A percentile compares a stretch with the other conserved stretches of the same genome.
These are phyloP conservation scores for Caenorhabditis tropicalis DNA, from an alignment of 1,140 invertebrate species.

Conservation along the genomic window DNA sequence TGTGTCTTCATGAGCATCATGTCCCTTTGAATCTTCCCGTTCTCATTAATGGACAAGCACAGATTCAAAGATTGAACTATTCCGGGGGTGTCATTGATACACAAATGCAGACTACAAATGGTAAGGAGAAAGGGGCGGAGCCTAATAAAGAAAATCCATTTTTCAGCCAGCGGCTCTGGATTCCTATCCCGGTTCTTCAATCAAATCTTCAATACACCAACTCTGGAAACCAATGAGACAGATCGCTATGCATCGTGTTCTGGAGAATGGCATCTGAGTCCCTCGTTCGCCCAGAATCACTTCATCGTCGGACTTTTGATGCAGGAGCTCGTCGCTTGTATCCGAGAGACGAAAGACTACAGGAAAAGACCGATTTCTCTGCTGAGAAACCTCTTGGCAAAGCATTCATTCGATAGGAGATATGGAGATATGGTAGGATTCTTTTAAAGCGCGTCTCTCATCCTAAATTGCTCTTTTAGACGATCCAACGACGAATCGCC, in stretches of 20 bases:
- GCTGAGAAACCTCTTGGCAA: slow-evolving; percentile 85
- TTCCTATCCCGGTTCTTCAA: slow-evolving; percentile 41
- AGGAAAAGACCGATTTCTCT: slow-evolving; percentile 81
- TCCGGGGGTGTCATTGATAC: slow-evolving; percentile 1
- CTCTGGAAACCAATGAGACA: slow-evolving; percentile 59
- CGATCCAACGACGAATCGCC: slow-evolving; percentile 84
- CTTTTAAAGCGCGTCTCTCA: background rate
- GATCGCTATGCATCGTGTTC: slow-evolving; percentile 64
- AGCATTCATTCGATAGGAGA: slow-evolving; percentile 90
- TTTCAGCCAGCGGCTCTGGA: background rate
- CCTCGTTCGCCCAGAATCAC: slow-evolving; percentile 87
- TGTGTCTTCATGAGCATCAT: slow-evolving; percentile 76
- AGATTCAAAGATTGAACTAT: slow-evolving; percentile 62
- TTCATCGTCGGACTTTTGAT: slow-evolving; percentile 85
- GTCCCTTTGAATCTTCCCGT: slow-evolving; percentile 79
- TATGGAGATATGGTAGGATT: slow-evolving; percentile 77
- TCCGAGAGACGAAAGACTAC: slow-evolving; percentile 84
- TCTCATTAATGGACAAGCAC: slow-evolving; percentile 76
- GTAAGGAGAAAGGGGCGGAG: slow-evolving; percentile 33
- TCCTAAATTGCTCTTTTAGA: slow-evolving; percentile 73
- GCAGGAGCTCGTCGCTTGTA: slow-evolving; percentile 79
- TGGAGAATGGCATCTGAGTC: slow-evolving; percentile 77
- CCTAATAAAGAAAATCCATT: background rate
- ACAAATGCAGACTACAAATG: slow-evolving; percentile 51
- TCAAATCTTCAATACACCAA: slow-evolving; percentile 44